These are phyloP conservation scores for Piaya cayana DNA, from an alignment of 2,113 vertebrate genomes.

Conservation along the genomic window DNA sequence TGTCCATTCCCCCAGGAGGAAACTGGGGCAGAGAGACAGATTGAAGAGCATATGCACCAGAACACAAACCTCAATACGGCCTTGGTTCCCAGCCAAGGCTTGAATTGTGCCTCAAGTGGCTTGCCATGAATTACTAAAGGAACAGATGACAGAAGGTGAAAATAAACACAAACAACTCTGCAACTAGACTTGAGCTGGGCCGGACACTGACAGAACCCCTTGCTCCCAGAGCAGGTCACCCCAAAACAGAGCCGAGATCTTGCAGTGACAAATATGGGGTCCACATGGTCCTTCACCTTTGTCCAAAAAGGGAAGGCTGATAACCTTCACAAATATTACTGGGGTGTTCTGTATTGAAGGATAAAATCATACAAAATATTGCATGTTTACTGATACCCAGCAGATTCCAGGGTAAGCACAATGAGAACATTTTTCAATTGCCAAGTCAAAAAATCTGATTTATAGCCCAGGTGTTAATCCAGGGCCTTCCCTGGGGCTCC, in stretches of 20 bases:
- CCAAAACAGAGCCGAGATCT: neutral
- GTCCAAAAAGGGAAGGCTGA: neutral
- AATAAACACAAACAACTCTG: neutral
- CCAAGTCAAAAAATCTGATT: neutral
- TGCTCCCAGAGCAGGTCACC: neutral
- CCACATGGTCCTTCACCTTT: neutral
- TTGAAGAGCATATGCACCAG: neutral
- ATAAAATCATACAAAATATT: neutral
- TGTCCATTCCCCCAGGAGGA: neutral
- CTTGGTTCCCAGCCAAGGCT: neutral
- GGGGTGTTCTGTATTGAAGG: neutral
- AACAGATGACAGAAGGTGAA: neutral
- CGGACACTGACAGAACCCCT: neutral
- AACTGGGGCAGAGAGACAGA: neutral
- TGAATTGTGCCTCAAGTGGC: neutral
- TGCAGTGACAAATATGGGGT: neutral
- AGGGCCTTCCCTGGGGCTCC: neutral
- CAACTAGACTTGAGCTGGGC: neutral
- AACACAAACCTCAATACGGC: neutral
- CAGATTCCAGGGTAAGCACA: neutral
- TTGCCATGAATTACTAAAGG: neutral
- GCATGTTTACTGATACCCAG: neutral
- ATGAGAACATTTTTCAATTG: neutral
- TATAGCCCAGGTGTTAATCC: neutral
- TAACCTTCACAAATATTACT: neutral